Conservation (phyloP, 2,113 vertebrate species). For the Salvelinus alpinus region DNA sequence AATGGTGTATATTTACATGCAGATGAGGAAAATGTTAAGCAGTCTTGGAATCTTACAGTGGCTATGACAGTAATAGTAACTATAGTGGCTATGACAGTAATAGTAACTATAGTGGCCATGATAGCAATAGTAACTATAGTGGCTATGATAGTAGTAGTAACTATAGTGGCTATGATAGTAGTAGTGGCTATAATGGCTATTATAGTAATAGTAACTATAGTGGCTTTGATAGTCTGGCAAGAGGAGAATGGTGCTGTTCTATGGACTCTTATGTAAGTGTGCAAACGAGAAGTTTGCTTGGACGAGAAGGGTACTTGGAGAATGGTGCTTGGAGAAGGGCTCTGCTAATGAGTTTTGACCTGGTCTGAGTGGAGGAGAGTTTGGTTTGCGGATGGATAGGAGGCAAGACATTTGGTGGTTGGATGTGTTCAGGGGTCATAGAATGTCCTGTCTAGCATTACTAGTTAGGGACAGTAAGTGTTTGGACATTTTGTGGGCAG, state of each 20-base stretch:
- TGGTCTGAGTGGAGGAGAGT: slow-evolving; percentile 39
- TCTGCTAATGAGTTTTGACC: no score
- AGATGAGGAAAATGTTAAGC: slow-evolving; percentile 69
- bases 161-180: neutral
- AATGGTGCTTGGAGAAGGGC: no score
- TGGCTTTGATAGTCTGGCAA: neutral
- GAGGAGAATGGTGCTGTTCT: neutral
- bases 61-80: neutral
- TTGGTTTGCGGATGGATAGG: slow-evolving; percentile 19
- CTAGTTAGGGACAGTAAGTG: neutral
- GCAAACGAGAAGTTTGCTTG: no score
- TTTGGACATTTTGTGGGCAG: neutral
- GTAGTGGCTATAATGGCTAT: neutral
- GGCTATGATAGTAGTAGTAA: neutral
- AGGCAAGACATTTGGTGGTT: slow-evolving; percentile 15
- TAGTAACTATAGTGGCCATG: neutral
- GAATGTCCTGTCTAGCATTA: neutral
- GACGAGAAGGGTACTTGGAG: neutral
- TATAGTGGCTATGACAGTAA: neutral
- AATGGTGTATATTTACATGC: slow-evolving; percentile 53
- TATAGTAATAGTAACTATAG: neutral
- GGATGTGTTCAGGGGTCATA: neutral
- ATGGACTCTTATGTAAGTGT: neutral
- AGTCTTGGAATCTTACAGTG: slow-evolving; percentile 37
- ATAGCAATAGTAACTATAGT: neutral